Conservation (phyloP, 2,113 vertebrate species). For the Callorhinus ursinus region DNA sequence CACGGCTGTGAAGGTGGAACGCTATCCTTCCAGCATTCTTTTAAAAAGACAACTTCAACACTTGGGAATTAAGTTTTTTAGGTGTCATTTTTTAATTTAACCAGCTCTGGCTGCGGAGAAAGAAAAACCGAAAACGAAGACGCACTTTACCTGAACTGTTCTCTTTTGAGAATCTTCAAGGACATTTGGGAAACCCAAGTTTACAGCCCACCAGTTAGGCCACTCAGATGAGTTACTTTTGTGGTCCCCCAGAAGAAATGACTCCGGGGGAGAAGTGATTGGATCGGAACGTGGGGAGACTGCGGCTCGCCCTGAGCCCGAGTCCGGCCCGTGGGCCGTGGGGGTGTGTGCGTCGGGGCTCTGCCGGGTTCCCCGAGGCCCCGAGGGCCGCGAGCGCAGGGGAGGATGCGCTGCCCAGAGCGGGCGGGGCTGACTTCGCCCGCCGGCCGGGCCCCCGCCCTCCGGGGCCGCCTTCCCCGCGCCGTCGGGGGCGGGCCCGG, state of each 20-base stretch:
- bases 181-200: not conserved
- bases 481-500: constrained; percentile 1
- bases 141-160: not conserved
- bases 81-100: not conserved
- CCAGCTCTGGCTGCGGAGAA: not conserved
- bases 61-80: not conserved
- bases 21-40: not conserved
- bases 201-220: not conserved
- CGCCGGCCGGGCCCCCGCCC: not conserved
- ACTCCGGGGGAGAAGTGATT: not conserved
- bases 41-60: not conserved
- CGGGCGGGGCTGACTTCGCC: not conserved
- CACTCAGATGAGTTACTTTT: not conserved
- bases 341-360: accelerated
- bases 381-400: not conserved
- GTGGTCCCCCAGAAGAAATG: not conserved
- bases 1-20: not conserved
- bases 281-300: not conserved
- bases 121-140: not conserved
- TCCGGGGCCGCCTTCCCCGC: constrained; percentile 5
- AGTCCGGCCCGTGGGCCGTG: accelerated
- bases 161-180: not conserved
- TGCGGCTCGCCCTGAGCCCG: not conserved
- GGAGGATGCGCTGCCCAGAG: constrained; percentile 57
- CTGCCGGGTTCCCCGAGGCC: not conserved